Base-by-base conservation (phyloP, 2,797 vertebrate genomes). In the Semaprochilodus insignis region DNA sequence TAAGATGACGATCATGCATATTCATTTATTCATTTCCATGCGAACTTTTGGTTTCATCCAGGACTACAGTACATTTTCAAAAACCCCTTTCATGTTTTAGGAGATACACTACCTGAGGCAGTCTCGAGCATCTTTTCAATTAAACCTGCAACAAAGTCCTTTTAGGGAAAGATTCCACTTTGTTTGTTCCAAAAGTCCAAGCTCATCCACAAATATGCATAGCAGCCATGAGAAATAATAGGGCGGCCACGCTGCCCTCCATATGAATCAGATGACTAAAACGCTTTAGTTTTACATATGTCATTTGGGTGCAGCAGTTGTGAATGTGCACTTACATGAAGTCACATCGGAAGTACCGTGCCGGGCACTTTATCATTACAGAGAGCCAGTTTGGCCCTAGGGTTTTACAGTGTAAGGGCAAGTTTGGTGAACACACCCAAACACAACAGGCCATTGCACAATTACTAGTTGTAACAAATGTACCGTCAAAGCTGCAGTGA, bases 21-120 rank as follows among this genome's bases (percentile, higher is more conserved):
- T 87, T 89, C 81, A 87, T 89, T 78, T 72, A 55, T 78, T 83
- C 59, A 85, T 85, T 87, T 87, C 67, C 85, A 88, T 88, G 69
- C 73, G 79, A 87, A 84, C 77, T 82, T 88, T 85, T 80, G 62
- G 72, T 81, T 81, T 78, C 27, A 85, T 83, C 75, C 65, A 77
- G 82, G 78, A 79, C 80, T 52, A 77, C 77, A 75, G 81, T 79
- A 74, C 74, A 77, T 82, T 88, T 87, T 85, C 75, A 85, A 85
- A 88, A 82, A 80, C 67, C 78, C 71, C 75, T 84, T 87, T 87
- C 36, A 85, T 84, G 73, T 81, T 69, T 72, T 21, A 60, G 78
- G 54, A 67, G 69, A 67, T 25, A 74, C 21, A 74, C 62, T 74
- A 80, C 85, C 85, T 81, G 71, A 83, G 85, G 87, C 87, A 67